Evolutionary conservation across 1,140 invertebrate genomes (phyloP).

Genomic region (Bilobella aurantiaca): DNA sequence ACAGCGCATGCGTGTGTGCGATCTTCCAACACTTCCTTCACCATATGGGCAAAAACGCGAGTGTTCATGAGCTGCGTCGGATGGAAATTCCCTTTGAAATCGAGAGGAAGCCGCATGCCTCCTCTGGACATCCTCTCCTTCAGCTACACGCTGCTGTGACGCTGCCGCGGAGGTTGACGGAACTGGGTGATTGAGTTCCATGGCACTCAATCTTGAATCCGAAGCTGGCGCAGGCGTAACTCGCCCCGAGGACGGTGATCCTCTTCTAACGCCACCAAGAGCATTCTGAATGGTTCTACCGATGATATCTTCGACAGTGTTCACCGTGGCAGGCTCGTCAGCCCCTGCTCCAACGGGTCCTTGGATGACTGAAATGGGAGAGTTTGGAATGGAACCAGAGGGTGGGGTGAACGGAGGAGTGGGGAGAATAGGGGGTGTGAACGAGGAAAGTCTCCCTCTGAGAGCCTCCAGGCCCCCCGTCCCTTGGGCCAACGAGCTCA

Average conservation of each 20-base stretch:
- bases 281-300: not conserved
- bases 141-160: not conserved
- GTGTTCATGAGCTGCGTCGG: slow-evolving; percentile 17
- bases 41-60: slow-evolving; percentile 30
- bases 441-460: not conserved
- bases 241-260: too few species aligned
- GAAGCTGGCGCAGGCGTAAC: too few species aligned
- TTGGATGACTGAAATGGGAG: too few species aligned
- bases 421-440: not conserved
- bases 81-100: not conserved
- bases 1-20: slow-evolving; percentile 29
- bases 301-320: not conserved
- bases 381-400: not conserved
- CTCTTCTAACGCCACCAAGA: too few species aligned
- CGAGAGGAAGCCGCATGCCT: not conserved
- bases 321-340: not conserved
- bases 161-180: too few species aligned
- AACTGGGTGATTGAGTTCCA: too few species aligned
- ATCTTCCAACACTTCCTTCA: slow-evolving; percentile 15
- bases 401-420: not conserved
- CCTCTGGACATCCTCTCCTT: not conserved
- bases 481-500: slow-evolving; percentile 27
- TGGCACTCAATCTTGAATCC: too few species aligned
- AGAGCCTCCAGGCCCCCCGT: slow-evolving; percentile 1
- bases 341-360: not conserved